A percentile compares a stretch with the other conserved stretches of the same genome.
These are phyloP conservation scores for Drosophila suboccidentalis DNA, from an alignment of 2,888 invertebrate genomes.

Conservation along the genomic window DNA sequence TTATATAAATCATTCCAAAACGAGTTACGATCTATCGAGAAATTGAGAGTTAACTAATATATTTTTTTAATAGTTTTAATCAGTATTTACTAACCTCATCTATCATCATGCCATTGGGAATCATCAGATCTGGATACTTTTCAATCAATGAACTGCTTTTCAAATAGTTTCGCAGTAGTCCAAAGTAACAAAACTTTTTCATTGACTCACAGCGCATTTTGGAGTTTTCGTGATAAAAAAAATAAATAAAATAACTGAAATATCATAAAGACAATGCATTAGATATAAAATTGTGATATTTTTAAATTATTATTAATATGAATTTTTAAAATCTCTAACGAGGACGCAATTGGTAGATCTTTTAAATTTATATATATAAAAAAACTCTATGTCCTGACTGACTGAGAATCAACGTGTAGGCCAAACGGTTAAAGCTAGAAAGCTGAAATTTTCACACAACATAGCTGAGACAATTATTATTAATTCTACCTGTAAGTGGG, in stretches of 20 bases:
- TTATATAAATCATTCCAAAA: background rate
- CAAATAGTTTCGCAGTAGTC: background rate
- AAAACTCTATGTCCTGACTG: too few species aligned
- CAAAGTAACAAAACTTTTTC: background rate
- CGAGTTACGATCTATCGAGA: background rate
- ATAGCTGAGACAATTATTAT: too few species aligned
- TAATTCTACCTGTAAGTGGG: too few species aligned
- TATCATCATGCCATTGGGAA: background rate
- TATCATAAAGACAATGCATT: background rate
- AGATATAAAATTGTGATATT: too few species aligned
- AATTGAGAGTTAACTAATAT: fast-evolving
- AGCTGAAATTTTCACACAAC: too few species aligned
- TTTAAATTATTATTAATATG: too few species aligned
- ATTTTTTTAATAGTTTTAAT: background rate
- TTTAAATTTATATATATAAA: too few species aligned
- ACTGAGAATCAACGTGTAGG: too few species aligned
- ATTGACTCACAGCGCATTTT: background rate
- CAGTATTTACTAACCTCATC: background rate
- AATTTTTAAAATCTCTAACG: too few species aligned
- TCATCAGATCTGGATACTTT: background rate
- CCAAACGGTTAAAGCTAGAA: too few species aligned
- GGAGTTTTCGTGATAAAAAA: background rate
- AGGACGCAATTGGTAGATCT: too few species aligned
- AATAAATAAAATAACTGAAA: background rate
- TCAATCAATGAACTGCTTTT: too few species aligned